A percentile compares a stretch with the other conserved stretches of the same genome.
Conservation (phyloP, 2,888 invertebrate genomes). For the Fragum sueziense region DNA sequence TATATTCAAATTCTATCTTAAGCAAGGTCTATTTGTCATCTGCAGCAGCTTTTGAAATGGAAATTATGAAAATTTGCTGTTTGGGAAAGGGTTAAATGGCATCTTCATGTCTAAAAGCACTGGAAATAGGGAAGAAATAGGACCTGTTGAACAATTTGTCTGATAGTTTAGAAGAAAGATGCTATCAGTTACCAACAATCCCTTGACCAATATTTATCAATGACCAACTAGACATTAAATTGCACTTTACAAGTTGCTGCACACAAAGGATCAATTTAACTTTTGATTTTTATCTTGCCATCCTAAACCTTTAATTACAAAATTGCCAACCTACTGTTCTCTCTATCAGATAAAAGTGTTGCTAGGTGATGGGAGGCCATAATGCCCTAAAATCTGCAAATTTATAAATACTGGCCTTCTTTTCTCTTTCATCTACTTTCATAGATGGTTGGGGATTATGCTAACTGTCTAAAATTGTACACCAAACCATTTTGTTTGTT, state of each 20-base stretch:
- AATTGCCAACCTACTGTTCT: conserved; percentile 15
- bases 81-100: no score
- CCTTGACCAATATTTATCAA: background rate
- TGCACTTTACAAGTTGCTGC: conserved; percentile 1
- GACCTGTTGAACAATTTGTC: no score
- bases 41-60: no score
- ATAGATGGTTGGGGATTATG: no score
- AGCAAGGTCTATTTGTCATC: no score
- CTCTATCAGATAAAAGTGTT: conserved; percentile 5
- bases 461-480: no score
- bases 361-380: conserved; percentile 2
- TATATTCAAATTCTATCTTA: no score
- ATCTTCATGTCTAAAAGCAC: no score
- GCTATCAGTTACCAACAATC: background rate
- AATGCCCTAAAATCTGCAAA: background rate
- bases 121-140: no score
- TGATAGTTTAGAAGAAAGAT: background rate
- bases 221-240: conserved; percentile 8
- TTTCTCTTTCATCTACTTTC: background rate
- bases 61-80: no score
- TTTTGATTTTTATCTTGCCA: conserved; percentile 18
- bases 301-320: conserved; percentile 6
- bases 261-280: conserved; percentile 4
- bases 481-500: no score
- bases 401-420: background rate